These are phyloP conservation scores for Hemicrepidius hirtus DNA, from an alignment of 2,888 invertebrate species.

Conservation along the genomic window DNA sequence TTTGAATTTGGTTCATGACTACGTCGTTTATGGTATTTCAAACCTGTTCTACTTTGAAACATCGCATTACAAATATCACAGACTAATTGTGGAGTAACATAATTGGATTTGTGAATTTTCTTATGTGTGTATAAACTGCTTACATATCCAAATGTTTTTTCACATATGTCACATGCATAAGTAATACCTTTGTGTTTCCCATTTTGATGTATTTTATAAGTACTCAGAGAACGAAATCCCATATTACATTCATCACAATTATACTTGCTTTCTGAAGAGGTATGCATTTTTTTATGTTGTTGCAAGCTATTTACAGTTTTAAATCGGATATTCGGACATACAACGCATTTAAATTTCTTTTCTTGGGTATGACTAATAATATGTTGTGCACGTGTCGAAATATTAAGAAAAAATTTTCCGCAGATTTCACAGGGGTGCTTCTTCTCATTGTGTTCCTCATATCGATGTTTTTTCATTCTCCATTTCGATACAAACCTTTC, in stretches of 20 bases:
- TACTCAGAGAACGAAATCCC: constrained; percentile 67
- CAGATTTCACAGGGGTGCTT: constrained; percentile 74
- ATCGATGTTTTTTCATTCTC: constrained; percentile 2
- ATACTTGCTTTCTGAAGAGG: neutral
- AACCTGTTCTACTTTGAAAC: constrained; percentile 49
- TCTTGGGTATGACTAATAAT: constrained; percentile 59
- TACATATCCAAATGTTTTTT: constrained; percentile 31
- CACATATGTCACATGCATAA: constrained; percentile 68
- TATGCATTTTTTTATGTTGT: constrained; percentile 18
- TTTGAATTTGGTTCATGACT: constrained; percentile 51
- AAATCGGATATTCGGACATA: constrained; percentile 20
- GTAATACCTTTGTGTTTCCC: constrained; percentile 69
- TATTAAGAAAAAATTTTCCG: constrained; percentile 10
- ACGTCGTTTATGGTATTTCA: constrained; percentile 50
- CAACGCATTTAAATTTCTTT: constrained; percentile 67
- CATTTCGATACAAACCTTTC: neutral
- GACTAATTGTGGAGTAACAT: constrained; percentile 61
- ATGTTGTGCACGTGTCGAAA: neutral
- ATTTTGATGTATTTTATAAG: constrained; percentile 67
- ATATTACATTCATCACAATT: constrained; percentile 16
- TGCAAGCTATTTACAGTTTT: neutral
- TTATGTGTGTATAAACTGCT: neutral
- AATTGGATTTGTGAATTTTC: constrained; percentile 5
- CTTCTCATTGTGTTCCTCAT: constrained; percentile 66
- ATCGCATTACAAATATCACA: constrained; percentile 51